phyloP scores from a whole-genome alignment of 2,113 vertebrate species.

The Hucho hucho region DNA sequence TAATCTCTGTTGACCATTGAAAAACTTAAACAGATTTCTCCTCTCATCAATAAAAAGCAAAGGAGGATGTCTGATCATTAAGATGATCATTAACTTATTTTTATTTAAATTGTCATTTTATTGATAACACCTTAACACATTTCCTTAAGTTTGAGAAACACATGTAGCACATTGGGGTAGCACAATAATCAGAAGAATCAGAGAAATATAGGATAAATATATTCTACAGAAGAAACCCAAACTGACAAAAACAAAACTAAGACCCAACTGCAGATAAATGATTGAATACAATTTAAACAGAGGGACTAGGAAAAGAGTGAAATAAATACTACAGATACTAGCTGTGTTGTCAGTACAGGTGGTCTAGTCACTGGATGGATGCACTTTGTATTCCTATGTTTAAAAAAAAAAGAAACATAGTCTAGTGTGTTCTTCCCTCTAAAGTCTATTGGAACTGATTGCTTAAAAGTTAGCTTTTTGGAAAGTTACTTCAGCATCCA shows the following conservation, averaged over 20 bases:
- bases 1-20: no score
- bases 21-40: background rate
- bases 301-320: constrained; percentile 35
- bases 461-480: background rate
- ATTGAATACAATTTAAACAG: constrained; percentile 42
- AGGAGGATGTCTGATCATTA: background rate
- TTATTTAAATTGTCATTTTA: constrained; percentile 72
- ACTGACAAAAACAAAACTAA: constrained; percentile 59
- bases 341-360: constrained; percentile 65
- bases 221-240: constrained; percentile 66
- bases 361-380: constrained; percentile 18
- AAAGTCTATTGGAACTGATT: background rate
- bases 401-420: background rate
- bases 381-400: no score
- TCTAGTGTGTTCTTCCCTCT: background rate
- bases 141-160: constrained; percentile 74
- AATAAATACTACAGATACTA: constrained; percentile 39
- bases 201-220: constrained; percentile 65
- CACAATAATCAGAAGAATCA: constrained; percentile 68
- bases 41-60: background rate
- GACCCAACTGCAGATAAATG: constrained; percentile 55
- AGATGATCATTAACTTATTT: constrained; percentile 11
- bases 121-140: constrained; percentile 76
- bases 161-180: constrained; percentile 69
- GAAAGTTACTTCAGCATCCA: no score